Evolutionary conservation across 2,113 vertebrate species (phyloP), one percentile per base, ranked within the genome.

Genomic region (Tylochromis polylepis): DNA sequence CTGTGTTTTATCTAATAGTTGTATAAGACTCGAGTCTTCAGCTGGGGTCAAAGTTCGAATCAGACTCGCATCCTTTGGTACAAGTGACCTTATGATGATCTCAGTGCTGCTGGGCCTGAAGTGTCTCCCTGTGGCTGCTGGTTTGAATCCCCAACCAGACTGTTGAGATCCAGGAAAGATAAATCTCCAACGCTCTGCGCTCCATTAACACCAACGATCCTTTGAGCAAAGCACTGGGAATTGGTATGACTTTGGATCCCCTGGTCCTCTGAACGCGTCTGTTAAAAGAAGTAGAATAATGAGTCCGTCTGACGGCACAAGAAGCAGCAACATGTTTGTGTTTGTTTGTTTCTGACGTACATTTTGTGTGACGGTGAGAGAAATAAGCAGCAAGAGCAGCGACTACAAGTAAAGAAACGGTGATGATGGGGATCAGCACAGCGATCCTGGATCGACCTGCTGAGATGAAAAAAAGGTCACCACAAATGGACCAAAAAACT

Each of bases 401-500:
- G 5, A 72, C 38, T 27, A 27, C 41, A 11, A 49, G 10, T 49
- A 75, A 65, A 65, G 31, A 65, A 65, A 2, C 16, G 43, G 29
- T 29, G 41, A 46, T 1, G 43, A 20, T 29, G 9, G 22, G 10
- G 2, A 72, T 72, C 2, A 29, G 41, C 43, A 49, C 8, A 49
- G 24, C 4, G 2, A 1, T 9, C 43, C 43, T 75, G 16, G 43
- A 75, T 24, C 43, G 15, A 49, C 0, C 43, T 49, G 15, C 70
- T 75, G 43, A 20, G 24, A 14, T 49, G 27, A 29, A 0, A 49
- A 29, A 49, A 75, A 20, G 3, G 70, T 75, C 15, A 8, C 9
- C 9, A 75, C 9, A 29, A 49, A 29, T 18, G 24, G 41, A 20
- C 70, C 16, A 0, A 20, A 29, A 49, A 36, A 0, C 0, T 49